Evolutionary conservation across 2,888 invertebrate genomes (phyloP).

Genomic region (Aethes cnicana): DNA sequence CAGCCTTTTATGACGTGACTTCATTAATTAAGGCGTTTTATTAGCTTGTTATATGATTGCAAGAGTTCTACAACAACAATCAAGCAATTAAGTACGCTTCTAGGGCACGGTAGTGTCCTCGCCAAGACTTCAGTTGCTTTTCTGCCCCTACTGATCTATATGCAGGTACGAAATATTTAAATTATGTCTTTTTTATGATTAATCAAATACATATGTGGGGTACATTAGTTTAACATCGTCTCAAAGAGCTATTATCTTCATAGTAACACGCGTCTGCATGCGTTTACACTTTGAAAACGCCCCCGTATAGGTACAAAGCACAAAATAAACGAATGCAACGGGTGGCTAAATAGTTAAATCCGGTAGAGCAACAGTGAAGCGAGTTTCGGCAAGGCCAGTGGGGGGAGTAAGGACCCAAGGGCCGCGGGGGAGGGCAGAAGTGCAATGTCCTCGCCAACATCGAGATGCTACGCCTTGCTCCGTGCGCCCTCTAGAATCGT

Average conservation of each 20-base stretch:
- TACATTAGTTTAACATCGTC: no score
- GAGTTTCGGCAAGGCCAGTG: constrained; percentile 69
- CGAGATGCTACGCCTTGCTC: constrained; percentile 63
- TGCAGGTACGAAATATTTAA: no score
- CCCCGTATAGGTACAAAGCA: constrained; percentile 33
- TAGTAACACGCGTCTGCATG: neutral
- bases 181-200: no score
- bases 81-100: no score
- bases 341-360: constrained; percentile 73
- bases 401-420: constrained; percentile 67
- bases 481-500: constrained; percentile 55
- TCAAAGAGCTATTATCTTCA: no score
- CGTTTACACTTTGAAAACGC: neutral
- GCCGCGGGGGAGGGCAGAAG: constrained; percentile 60
- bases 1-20: constrained; percentile 31
- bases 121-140: neutral
- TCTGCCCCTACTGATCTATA: no score
- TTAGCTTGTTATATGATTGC: constrained; percentile 16
- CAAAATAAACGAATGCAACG: constrained; percentile 36
- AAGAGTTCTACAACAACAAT: constrained; percentile 10
- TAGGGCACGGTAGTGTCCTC: no score
- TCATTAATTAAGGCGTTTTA: constrained; percentile 26
- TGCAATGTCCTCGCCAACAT: constrained; percentile 82
- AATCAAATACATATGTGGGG: no score
- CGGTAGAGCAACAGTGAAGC: constrained; percentile 71